A percentile compares a stretch with the other conserved stretches of the same genome.
These are phyloP conservation scores for Toxotes chatareus DNA, from an alignment of 2,113 vertebrate species.

Conservation along the genomic window DNA sequence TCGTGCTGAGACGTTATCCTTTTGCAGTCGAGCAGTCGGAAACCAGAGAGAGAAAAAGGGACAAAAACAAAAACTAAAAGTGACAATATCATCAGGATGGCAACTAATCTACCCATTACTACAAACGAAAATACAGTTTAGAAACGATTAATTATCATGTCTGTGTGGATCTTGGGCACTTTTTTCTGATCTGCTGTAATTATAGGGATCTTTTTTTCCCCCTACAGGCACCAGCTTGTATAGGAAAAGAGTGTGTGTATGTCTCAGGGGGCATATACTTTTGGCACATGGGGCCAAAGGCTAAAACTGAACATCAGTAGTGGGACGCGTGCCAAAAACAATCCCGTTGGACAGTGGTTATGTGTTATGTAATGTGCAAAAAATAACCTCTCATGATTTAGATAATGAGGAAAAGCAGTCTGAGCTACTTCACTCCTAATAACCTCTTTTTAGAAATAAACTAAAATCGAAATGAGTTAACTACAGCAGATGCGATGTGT, in stretches of 20 bases:
- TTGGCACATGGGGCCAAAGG: conserved; percentile 48
- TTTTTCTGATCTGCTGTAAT: conserved; percentile 63
- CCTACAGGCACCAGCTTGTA: conserved; percentile 58
- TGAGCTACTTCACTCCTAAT: conserved; percentile 18
- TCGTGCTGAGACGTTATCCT: conserved; percentile 20
- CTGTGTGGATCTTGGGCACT: conserved; percentile 33
- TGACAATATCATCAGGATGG: conserved; percentile 9
- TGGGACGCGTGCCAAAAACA: conserved; percentile 63
- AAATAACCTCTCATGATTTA: conserved; percentile 43
- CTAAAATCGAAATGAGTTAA: background rate
- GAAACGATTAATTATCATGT: conserved; percentile 58
- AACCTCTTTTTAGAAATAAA: background rate
- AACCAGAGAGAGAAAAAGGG: background rate
- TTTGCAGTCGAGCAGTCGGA: conserved; percentile 14
- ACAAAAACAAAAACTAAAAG: conserved; percentile 23
- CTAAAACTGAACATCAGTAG: conserved; percentile 73
- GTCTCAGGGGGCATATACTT: conserved; percentile 48
- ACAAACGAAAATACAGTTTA: conserved; percentile 42
- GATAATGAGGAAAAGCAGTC: conserved; percentile 31
- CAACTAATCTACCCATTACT: background rate
- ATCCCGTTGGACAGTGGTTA: conserved; percentile 48
- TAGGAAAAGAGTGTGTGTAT: conserved; percentile 29
- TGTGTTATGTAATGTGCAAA: conserved; percentile 52
- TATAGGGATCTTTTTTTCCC: conserved; percentile 55
- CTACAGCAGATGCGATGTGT: background rate